These are phyloP conservation scores for Eufriesea mexicana DNA, from an alignment of 1,140 invertebrate genomes.

Conservation along the genomic window DNA sequence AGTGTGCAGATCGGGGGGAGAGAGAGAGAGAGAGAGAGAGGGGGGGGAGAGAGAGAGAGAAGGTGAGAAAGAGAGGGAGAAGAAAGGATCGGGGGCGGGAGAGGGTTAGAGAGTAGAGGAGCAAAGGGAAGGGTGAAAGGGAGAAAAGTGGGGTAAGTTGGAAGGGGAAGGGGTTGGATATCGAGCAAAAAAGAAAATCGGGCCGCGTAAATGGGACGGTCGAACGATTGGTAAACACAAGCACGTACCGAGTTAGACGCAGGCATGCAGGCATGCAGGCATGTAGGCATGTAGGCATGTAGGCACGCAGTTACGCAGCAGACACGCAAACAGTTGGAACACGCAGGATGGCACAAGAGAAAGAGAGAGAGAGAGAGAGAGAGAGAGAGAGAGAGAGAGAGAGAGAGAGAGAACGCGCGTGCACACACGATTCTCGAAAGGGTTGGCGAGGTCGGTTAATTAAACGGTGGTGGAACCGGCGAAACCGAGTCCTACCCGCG, in stretches of 20 bases:
- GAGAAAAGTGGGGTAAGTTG: not conserved
- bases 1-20: not conserved
- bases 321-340: not conserved
- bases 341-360: conserved; percentile 2
- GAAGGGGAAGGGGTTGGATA: not conserved
- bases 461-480: conserved; percentile 29
- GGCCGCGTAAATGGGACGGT: conserved; percentile 44
- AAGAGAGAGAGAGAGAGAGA: no score
- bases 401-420: not conserved
- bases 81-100: not conserved
- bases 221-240: conserved; percentile 36
- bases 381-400: no score
- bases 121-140: no score
- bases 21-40: not conserved
- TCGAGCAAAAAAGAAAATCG: conserved; percentile 36
- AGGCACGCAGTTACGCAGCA: conserved; percentile 7
- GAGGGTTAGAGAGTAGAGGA: not conserved
- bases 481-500: conserved; percentile 1
- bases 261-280: conserved; percentile 15
- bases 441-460: conserved; percentile 22
- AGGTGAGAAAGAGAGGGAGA: not conserved
- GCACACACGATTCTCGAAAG: conserved; percentile 22
- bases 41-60: not conserved
- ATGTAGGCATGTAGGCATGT: conserved; percentile 2
- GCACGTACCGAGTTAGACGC: conserved; percentile 18